Evolutionary conservation across 2,113 vertebrate genomes (phyloP).

Genomic region (Procavia capensis): DNA sequence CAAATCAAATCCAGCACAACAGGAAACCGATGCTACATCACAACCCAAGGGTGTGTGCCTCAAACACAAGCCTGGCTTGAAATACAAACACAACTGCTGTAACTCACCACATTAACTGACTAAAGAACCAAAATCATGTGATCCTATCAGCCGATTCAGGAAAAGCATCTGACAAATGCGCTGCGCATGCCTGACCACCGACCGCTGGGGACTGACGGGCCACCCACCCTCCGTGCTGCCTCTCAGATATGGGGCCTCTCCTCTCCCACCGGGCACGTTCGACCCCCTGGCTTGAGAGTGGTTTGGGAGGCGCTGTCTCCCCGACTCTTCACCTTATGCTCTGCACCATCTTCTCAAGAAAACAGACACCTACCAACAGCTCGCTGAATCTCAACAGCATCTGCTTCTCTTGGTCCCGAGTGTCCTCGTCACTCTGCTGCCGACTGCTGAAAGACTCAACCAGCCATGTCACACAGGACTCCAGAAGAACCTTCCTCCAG

Average conservation of each 20-base stretch:
- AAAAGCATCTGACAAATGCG: not conserved
- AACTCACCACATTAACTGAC: not conserved
- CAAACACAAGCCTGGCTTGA: not conserved
- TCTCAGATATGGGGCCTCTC: not conserved
- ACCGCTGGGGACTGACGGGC: no score
- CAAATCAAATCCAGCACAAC: not conserved
- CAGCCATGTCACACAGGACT: constrained; percentile 90
- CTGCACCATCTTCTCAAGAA: not conserved
- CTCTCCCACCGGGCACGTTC: accelerated
- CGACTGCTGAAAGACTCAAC: constrained; percentile 81
- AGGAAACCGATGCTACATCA: not conserved
- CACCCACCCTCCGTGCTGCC: not conserved
- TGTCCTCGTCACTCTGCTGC: constrained; percentile 77
- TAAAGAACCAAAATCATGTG: not conserved
- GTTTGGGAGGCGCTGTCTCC: not conserved
- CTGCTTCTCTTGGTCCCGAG: constrained; percentile 84
- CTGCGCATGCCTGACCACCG: no score
- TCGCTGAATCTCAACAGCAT: constrained; percentile 88
- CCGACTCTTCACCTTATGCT: not conserved
- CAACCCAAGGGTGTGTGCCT: not conserved
- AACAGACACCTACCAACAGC: constrained; percentile 85
- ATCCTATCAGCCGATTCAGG: not conserved
- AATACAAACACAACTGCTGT: not conserved
- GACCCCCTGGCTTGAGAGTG: not conserved
- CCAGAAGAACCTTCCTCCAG: constrained; percentile 90